Conservation (phyloP, 2,113 vertebrate genomes). For the Phrynocephalus versicolor region DNA sequence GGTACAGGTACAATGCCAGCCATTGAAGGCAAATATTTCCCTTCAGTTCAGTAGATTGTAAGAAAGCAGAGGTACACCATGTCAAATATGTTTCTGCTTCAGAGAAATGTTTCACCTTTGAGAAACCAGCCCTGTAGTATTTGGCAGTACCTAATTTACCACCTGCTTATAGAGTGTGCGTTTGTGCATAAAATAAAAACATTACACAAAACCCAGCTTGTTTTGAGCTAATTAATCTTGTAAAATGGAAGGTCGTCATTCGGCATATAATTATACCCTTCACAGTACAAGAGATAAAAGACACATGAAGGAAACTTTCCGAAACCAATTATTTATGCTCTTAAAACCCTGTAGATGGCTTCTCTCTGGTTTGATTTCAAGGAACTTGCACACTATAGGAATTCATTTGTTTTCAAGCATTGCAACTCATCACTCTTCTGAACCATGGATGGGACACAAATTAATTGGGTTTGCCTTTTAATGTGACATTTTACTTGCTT, state of each 20-base stretch:
- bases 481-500: not conserved
- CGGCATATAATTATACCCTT: slow-evolving; percentile 7
- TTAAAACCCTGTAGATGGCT: not conserved
- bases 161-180: not conserved
- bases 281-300: slow-evolving; percentile 14
- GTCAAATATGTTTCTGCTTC: not conserved
- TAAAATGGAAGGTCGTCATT: slow-evolving; percentile 36
- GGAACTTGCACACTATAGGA: not conserved
- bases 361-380: slow-evolving; percentile 27
- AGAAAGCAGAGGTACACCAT: slow-evolving; percentile 12
- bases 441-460: not conserved
- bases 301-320: slow-evolving; percentile 43
- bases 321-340: not conserved
- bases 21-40: not conserved
- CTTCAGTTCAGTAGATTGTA: not conserved
- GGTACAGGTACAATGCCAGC: not conserved
- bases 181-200: slow-evolving; percentile 24
- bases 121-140: slow-evolving; percentile 30
- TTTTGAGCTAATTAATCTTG: slow-evolving; percentile 27
- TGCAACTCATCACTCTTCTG: not conserved
- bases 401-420: not conserved
- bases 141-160: slow-evolving; percentile 37
- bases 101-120: slow-evolving; percentile 1
- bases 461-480: not conserved
- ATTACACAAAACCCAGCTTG: slow-evolving; percentile 43